These are phyloP conservation scores for Drosophila cardini DNA, from an alignment of 1,140 invertebrate genomes.

Conservation along the genomic window DNA sequence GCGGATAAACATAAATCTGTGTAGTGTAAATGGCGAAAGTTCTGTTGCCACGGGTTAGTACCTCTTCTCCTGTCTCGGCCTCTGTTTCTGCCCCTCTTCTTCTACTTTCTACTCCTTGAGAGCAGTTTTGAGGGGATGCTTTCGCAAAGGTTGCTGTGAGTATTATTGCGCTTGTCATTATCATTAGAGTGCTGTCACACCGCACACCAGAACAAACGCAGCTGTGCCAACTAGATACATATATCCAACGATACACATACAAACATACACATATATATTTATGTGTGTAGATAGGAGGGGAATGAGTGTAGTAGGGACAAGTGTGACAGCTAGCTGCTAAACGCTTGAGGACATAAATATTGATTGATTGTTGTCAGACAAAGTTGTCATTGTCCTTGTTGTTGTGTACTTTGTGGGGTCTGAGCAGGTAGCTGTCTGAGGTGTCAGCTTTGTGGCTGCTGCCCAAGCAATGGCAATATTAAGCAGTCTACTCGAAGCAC, in stretches of 20 bases:
- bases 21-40: slow-evolving; percentile 75
- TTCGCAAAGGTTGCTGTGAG: slow-evolving; percentile 51
- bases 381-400: slow-evolving; percentile 38
- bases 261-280: not conserved
- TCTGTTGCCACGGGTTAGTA: slow-evolving; percentile 38
- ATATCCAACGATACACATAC: slow-evolving; percentile 26
- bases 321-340: slow-evolving; percentile 63
- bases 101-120: not conserved
- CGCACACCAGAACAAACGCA: slow-evolving; percentile 36
- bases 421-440: slow-evolving; percentile 57
- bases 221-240: slow-evolving; percentile 50
- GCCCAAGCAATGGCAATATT: slow-evolving; percentile 32
- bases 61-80: not conserved
- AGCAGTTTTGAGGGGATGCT: not conserved
- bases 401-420: slow-evolving; percentile 19
- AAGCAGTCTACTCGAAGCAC: not conserved
- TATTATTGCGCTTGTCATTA: slow-evolving; percentile 82
- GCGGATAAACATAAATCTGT: slow-evolving; percentile 79
- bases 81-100: not conserved
- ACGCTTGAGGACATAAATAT: slow-evolving; percentile 74
- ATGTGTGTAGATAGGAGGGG: not conserved
- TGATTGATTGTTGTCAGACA: slow-evolving; percentile 80
- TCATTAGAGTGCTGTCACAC: slow-evolving; percentile 68
- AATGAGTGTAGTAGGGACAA: slow-evolving; percentile 2
- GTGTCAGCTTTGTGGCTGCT: slow-evolving; percentile 73